Conservation (phyloP, 1,140 invertebrate genomes). For the Bombus sibiricus region DNA sequence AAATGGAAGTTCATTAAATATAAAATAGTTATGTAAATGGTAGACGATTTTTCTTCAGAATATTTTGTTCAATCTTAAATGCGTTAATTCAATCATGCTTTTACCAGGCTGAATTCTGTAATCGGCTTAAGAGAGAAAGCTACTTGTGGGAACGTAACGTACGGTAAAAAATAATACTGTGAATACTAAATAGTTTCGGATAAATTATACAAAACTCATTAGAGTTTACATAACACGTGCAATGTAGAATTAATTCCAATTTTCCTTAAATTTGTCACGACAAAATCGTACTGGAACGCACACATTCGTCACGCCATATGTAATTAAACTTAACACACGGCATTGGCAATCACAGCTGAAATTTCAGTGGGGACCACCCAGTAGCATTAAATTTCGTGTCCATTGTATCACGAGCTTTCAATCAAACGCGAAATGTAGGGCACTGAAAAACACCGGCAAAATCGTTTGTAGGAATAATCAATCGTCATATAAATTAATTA, state of each 20-base stretch:
- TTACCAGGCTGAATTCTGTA: background rate
- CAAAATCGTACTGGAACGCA: background rate
- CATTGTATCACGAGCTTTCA: background rate
- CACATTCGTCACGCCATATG: background rate
- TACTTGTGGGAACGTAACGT: background rate
- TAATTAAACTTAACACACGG: background rate
- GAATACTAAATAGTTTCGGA: background rate
- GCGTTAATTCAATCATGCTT: background rate
- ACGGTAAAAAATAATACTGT: background rate
- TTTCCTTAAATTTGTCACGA: background rate
- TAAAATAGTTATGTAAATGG: background rate
- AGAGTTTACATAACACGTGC: background rate
- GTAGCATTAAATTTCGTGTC: conserved; percentile 16
- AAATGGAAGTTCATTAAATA: background rate
- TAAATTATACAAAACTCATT: background rate
- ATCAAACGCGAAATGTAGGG: background rate
- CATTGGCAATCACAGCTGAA: background rate
- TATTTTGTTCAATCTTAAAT: background rate
- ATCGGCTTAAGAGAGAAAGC: background rate
- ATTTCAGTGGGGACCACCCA: background rate
- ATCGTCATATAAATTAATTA: background rate
- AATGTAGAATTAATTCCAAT: background rate
- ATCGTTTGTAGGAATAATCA: background rate
- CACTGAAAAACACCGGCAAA: background rate
- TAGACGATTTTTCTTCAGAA: background rate